These are phyloP conservation scores for Corbicula japonica DNA, from an alignment of 2,888 invertebrate genomes.

Conservation along the genomic window DNA sequence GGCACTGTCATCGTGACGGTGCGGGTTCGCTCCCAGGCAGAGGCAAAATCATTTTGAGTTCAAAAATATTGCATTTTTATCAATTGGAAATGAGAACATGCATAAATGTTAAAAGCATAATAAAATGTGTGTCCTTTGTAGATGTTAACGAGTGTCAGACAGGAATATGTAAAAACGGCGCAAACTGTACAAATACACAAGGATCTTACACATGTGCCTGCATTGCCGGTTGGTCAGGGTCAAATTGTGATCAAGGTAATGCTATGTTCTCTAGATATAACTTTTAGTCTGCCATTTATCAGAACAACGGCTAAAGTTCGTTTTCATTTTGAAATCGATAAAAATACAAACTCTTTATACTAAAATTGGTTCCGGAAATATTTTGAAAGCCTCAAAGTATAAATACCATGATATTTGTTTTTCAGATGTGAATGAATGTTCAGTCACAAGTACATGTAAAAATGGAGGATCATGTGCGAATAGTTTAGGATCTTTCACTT, in stretches of 20 bases:
- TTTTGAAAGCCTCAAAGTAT: neutral
- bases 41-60: no score
- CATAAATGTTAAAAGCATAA: no score
- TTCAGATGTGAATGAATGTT: constrained; percentile 53
- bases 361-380: no score
- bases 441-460: constrained; percentile 15
- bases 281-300: no score
- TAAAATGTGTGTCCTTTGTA: constrained; percentile 12
- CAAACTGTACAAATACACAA: constrained; percentile 32
- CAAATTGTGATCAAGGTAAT: constrained; percentile 41
- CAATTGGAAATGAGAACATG: no score
- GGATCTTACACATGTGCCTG: constrained; percentile 46
- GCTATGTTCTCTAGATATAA: no score
- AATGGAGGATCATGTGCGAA: constrained; percentile 48
- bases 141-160: constrained; percentile 50
- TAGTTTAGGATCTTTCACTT: constrained; percentile 34
- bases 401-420: neutral
- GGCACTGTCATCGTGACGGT: no score
- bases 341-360: no score
- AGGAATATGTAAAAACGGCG: constrained; percentile 34
- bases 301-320: no score
- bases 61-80: no score
- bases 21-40: no score
- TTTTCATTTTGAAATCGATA: no score
- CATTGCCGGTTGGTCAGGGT: constrained; percentile 32